These are phyloP conservation scores for Bubo bubo DNA, from an alignment of 2,113 vertebrate genomes.

Conservation along the genomic window DNA sequence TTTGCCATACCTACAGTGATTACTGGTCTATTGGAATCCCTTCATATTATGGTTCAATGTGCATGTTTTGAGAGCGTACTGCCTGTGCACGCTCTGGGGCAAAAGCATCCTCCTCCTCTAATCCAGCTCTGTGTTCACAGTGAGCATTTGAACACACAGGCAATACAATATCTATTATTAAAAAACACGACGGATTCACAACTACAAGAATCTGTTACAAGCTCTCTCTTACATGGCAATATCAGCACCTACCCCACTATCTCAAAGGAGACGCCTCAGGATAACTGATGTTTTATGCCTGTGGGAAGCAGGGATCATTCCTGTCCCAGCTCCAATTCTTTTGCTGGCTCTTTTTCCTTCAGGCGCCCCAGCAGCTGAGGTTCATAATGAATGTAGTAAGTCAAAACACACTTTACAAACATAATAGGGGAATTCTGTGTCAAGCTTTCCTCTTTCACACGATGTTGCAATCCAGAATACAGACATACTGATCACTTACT, in stretches of 20 bases:
- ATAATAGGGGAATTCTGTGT: background rate
- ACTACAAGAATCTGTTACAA: background rate
- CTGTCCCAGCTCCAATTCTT: background rate
- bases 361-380: background rate
- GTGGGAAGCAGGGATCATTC: background rate
- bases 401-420: background rate
- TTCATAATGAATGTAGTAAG: background rate
- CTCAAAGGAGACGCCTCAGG: background rate
- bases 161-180: background rate
- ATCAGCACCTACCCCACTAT: background rate
- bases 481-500: background rate
- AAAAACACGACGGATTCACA: background rate
- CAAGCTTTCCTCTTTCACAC: background rate
- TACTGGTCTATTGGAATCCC: background rate
- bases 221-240: background rate
- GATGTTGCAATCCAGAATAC: background rate
- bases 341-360: background rate
- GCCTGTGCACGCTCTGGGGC: background rate
- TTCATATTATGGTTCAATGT: background rate
- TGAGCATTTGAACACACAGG: background rate
- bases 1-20: background rate
- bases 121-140: background rate
- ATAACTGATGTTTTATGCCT: background rate
- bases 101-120: background rate
- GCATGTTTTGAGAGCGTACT: background rate